Conservation (phyloP, 2,888 invertebrate species). For the Scrobipalpa atriplicella region DNA sequence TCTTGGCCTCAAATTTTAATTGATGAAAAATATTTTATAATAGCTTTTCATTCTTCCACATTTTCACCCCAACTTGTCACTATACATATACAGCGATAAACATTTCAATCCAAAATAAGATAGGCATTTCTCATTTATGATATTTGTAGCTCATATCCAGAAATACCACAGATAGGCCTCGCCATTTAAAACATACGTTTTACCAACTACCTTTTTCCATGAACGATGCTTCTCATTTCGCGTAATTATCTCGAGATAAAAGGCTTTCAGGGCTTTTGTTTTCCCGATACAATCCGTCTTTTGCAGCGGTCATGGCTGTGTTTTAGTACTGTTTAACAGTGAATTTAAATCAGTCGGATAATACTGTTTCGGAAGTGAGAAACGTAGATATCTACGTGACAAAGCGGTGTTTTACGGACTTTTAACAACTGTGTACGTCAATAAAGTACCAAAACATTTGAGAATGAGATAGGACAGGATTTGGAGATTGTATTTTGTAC, state of each 20-base stretch:
- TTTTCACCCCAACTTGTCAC: too few relatives aligned
- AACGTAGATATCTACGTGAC: not conserved
- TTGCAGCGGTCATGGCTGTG: not conserved
- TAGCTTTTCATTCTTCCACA: too few relatives aligned
- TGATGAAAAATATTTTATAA: too few relatives aligned
- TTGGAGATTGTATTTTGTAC: too few relatives aligned
- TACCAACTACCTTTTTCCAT: not conserved
- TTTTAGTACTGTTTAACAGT: constrained; percentile 2
- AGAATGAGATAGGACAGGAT: not conserved
- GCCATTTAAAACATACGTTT: not conserved
- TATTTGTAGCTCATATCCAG: too few relatives aligned
- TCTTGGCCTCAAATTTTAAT: too few relatives aligned
- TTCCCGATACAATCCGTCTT: not conserved
- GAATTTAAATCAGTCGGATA: constrained; percentile 3
- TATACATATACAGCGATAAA: too few relatives aligned
- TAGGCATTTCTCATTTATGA: too few relatives aligned
- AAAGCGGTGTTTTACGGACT: not conserved
- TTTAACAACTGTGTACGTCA: not conserved
- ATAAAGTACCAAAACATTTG: not conserved
- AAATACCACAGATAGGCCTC: too few relatives aligned
- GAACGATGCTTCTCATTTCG: not conserved
- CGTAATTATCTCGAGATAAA: constrained; percentile 9
- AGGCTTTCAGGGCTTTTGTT: not conserved
- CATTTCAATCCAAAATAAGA: too few relatives aligned
- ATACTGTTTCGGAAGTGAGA: not conserved